These are phyloP conservation scores for Laodelphax striatellus DNA, from an alignment of 1,140 invertebrate species.

Conservation along the genomic window DNA sequence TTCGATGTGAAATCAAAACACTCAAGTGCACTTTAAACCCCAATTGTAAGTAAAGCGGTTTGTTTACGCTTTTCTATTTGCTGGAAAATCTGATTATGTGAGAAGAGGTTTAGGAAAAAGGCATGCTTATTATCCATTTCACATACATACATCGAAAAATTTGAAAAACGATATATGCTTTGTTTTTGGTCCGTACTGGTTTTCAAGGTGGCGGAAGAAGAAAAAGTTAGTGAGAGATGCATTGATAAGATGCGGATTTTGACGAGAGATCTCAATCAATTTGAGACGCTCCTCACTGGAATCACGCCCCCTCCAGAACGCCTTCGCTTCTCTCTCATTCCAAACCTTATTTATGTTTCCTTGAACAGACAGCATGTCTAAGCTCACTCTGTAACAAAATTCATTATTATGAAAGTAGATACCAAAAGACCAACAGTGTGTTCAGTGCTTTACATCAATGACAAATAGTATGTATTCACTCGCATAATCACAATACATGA, in stretches of 20 bases:
- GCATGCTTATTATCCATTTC: not conserved
- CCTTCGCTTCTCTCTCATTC: constrained; percentile 59
- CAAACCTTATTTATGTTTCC: constrained; percentile 59
- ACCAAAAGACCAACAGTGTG: not conserved
- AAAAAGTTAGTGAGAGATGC: constrained; percentile 93
- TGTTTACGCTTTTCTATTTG: too few species aligned
- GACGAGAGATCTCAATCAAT: constrained; percentile 64
- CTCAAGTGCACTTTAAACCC: too few species aligned
- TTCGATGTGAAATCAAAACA: too few species aligned
- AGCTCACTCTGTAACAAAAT: constrained; percentile 52
- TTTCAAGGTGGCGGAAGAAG: constrained; percentile 79
- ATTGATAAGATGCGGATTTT: constrained; percentile 74
- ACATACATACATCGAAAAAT: constrained; percentile 78
- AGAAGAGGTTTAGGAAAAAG: too few species aligned
- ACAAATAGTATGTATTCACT: too few species aligned
- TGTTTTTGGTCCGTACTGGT: constrained; percentile 73
- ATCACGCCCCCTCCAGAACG: constrained; percentile 89
- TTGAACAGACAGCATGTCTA: constrained; percentile 85
- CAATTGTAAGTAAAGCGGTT: too few species aligned
- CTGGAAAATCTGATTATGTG: too few species aligned
- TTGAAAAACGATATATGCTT: constrained; percentile 84
- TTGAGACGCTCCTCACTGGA: constrained; percentile 71
- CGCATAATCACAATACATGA: too few species aligned
- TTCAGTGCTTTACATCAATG: not conserved
- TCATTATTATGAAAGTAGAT: not conserved